Evolutionary conservation across 2,888 invertebrate genomes (phyloP).

Genomic region (Eutolmus rufibarbis): DNA sequence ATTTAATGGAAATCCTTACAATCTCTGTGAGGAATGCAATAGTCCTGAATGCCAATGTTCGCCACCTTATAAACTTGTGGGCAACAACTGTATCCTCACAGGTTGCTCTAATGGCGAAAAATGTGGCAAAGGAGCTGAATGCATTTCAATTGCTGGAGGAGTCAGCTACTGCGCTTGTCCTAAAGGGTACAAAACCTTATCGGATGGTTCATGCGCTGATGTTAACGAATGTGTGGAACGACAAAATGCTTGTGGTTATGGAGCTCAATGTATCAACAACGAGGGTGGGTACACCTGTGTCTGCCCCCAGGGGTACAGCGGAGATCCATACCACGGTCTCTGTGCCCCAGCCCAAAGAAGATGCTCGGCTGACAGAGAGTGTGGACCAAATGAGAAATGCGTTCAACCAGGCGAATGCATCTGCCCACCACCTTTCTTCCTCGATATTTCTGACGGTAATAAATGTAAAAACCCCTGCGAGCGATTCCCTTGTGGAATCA

Average conservation of each 20-base stretch:
- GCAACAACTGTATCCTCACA: slow-evolving; percentile 83
- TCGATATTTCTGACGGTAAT: slow-evolving; percentile 81
- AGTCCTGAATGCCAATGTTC: slow-evolving; percentile 86
- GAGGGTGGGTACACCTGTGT: slow-evolving; percentile 80
- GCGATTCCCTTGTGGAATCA: slow-evolving; percentile 87
- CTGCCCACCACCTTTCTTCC: slow-evolving; percentile 89
- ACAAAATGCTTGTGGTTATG: slow-evolving; percentile 81
- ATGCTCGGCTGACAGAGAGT: slow-evolving; percentile 83
- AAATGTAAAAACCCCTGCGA: slow-evolving; percentile 93
- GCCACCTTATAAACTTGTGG: slow-evolving; percentile 83
- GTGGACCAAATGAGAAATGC: slow-evolving; percentile 86
- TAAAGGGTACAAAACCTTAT: slow-evolving; percentile 78
- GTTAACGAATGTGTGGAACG: slow-evolving; percentile 84
- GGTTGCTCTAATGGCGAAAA: slow-evolving; percentile 82
- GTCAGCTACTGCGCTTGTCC: slow-evolving; percentile 94
- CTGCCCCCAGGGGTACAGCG: slow-evolving; percentile 82
- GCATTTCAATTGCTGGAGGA: slow-evolving; percentile 87
- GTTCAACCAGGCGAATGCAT: slow-evolving; percentile 90
- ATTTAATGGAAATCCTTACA: slow-evolving; percentile 89
- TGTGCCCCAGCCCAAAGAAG: slow-evolving; percentile 84
- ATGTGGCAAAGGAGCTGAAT: slow-evolving; percentile 87
- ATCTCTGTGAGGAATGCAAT: slow-evolving; percentile 84
- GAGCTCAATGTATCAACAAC: slow-evolving; percentile 84
- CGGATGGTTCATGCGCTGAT: slow-evolving; percentile 83
- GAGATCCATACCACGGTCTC: slow-evolving; percentile 81